A percentile compares a stretch with the other conserved stretches of the same genome.
Conservation (phyloP, 2,113 vertebrate species). For the Procavia capensis region DNA sequence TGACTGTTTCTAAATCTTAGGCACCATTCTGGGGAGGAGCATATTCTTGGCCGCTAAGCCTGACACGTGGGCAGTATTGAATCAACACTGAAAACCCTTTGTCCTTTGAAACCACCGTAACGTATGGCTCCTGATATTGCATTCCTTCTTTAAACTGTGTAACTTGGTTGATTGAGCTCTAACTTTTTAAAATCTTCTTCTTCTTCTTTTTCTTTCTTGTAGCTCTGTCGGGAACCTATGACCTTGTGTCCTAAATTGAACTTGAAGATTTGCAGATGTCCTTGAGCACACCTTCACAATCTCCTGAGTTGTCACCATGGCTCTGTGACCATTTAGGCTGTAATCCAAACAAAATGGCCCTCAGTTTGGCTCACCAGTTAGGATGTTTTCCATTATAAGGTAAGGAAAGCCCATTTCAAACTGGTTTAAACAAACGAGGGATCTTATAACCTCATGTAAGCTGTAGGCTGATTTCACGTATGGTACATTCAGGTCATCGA, state of each 20-base stretch:
- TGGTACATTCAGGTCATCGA: too few species aligned
- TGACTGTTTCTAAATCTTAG: neutral
- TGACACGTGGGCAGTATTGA: neutral
- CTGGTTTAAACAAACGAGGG: neutral
- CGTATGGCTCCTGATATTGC: neutral
- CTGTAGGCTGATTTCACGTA: neutral
- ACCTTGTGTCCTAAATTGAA: neutral
- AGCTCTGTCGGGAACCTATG: neutral
- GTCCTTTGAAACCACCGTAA: neutral
- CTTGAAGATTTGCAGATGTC: neutral
- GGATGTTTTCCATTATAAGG: neutral
- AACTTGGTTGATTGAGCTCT: neutral
- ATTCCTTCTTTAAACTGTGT: neutral
- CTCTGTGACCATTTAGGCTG: neutral
- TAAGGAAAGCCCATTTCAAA: neutral
- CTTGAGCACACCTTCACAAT: neutral
- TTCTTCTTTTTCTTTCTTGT: neutral
- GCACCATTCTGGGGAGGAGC: neutral
- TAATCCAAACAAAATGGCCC: neutral
- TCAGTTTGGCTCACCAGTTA: neutral
- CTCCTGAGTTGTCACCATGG: neutral
- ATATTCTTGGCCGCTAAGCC: neutral
- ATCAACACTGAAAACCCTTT: neutral
- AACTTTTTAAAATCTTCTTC: neutral
- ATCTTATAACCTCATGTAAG: neutral